Conservation (phyloP, 2,888 invertebrate genomes). For the Phengaris alcon region DNA sequence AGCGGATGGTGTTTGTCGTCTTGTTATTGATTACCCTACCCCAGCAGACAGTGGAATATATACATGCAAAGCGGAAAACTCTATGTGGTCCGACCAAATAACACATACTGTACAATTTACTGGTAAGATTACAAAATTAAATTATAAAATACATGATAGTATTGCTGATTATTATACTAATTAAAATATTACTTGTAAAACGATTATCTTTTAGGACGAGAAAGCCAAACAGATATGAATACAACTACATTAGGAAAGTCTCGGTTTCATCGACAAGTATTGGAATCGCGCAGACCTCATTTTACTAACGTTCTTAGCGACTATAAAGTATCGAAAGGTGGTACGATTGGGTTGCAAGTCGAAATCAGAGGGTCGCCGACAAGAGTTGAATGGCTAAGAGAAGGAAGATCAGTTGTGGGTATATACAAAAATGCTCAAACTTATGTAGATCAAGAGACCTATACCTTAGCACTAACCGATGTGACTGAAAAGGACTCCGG, state of each 20-base stretch:
- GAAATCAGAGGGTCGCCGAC: conserved; percentile 86
- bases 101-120: conserved; percentile 85
- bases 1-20: conserved; percentile 86
- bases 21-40: conserved; percentile 83
- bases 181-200: neutral
- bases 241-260: conserved; percentile 57
- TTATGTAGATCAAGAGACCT: conserved; percentile 83
- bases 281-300: conserved; percentile 82
- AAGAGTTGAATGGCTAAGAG: conserved; percentile 87
- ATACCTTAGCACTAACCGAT: conserved; percentile 86
- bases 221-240: conserved; percentile 55
- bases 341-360: conserved; percentile 89
- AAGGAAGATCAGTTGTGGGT: conserved; percentile 79
- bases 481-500: conserved; percentile 86
- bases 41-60: conserved; percentile 86
- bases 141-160: neutral
- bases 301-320: conserved; percentile 84
- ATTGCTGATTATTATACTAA: neutral
- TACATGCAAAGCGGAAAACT: conserved; percentile 86
- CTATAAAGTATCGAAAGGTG: conserved; percentile 85
- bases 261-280: conserved; percentile 56
- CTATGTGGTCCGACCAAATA: conserved; percentile 86
- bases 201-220: conserved; percentile 50
- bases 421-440: conserved; percentile 82
- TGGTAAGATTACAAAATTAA: conserved; percentile 58